phyloP scores from a whole-genome alignment of 2,797 vertebrate species.

The Paguma larvata region DNA sequence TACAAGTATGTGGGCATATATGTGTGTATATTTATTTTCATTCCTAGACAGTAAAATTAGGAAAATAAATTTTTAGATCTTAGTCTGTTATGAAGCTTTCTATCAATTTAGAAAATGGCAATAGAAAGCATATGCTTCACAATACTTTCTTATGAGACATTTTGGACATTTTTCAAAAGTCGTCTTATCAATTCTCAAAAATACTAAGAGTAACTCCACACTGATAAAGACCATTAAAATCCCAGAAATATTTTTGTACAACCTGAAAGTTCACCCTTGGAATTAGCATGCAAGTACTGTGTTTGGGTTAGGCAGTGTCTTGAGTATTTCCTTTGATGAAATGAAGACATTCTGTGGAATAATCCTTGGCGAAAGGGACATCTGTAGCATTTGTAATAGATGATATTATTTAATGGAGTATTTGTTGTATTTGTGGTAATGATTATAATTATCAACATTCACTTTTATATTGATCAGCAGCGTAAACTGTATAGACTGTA shows the following conservation, averaged over 20 bases:
- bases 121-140: background rate
- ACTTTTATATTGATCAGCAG: background rate
- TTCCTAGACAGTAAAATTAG: background rate
- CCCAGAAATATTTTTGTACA: background rate
- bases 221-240: conserved; percentile 4
- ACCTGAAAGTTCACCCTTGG: background rate
- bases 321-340: background rate
- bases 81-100: background rate
- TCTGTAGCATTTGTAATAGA: background rate
- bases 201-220: background rate
- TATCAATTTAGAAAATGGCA: conserved; percentile 43
- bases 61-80: conserved; percentile 20
- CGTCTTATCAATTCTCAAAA: background rate
- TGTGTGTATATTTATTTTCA: background rate
- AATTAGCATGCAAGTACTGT: background rate
- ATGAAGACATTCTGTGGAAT: conserved; percentile 24
- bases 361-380: background rate
- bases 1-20: background rate
- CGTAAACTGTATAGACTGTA: too few species aligned
- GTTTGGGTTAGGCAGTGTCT: background rate
- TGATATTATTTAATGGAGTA: background rate
- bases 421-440: background rate
- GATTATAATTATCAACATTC: background rate
- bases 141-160: conserved; percentile 17
- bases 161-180: background rate